Evolutionary conservation across 2,797 vertebrate genomes (phyloP).

Genomic region (Chrysocyon brachyurus): DNA sequence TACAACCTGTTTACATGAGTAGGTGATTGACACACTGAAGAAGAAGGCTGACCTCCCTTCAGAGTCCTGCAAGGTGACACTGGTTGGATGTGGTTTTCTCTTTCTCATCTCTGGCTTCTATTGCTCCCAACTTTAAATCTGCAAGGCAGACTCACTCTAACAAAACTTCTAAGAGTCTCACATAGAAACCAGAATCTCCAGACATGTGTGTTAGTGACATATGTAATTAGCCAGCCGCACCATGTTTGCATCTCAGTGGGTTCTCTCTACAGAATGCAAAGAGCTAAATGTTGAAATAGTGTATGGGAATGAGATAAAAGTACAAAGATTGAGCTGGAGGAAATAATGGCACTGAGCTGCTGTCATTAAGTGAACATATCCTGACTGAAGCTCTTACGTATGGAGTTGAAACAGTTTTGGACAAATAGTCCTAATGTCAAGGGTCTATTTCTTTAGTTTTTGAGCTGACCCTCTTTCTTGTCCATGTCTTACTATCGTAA

Average conservation of each 20-base stretch:
- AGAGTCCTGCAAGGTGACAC: not conserved
- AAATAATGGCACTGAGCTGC: not conserved
- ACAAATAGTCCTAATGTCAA: not conserved
- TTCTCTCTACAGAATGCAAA: not conserved
- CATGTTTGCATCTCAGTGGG: not conserved
- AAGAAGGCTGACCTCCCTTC: fast-evolving
- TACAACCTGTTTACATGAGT: fast-evolving
- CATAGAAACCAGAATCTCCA: not conserved
- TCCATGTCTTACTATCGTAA: not conserved
- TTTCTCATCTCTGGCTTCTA: too few relatives aligned
- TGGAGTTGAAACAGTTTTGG: not conserved
- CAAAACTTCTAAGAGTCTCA: not conserved
- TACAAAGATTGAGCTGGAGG: not conserved
- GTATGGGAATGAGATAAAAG: not conserved
- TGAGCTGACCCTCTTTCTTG: too few relatives aligned
- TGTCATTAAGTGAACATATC: not conserved
- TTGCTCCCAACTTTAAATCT: not conserved
- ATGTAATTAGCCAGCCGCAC: not conserved
- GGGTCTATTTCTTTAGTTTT: not conserved
- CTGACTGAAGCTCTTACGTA: too few relatives aligned
- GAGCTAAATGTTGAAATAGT: not conserved
- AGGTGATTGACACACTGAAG: not conserved
- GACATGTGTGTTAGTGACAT: fast-evolving
- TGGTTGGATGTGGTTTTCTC: not conserved
- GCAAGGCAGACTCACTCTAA: not conserved